Percentiles rank a stretch among this genome's conserved stretches.
These are phyloP conservation scores for Ochlodes sylvanus DNA, from an alignment of 2,888 invertebrate genomes.

Conservation along the genomic window DNA sequence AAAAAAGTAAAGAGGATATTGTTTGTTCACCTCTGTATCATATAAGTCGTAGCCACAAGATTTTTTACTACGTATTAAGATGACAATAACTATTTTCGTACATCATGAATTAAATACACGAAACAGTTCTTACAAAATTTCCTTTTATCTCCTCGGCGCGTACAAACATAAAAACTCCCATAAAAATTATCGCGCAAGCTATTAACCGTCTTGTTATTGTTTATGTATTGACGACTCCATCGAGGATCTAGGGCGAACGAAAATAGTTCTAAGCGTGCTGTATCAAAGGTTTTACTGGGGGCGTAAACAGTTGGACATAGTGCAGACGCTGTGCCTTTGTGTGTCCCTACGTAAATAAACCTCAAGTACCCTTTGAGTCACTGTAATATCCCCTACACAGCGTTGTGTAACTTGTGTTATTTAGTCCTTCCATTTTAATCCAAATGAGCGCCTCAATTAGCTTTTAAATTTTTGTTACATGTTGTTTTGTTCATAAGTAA, in stretches of 20 bases:
- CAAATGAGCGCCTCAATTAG: too few species aligned
- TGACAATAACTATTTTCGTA: neutral
- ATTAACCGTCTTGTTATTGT: slow-evolving; percentile 35
- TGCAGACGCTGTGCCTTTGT: slow-evolving; percentile 78
- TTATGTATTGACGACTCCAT: slow-evolving; percentile 35
- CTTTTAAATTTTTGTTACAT: too few species aligned
- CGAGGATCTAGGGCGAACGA: slow-evolving; percentile 36
- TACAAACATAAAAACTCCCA: slow-evolving; percentile 29
- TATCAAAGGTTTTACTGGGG: slow-evolving; percentile 58
- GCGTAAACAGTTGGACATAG: slow-evolving; percentile 77
- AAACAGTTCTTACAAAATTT: slow-evolving; percentile 6
- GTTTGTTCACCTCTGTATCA: too few species aligned
- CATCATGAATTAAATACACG: neutral
- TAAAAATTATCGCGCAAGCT: slow-evolving; percentile 37
- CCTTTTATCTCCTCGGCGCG: slow-evolving; percentile 22
- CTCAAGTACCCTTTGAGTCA: slow-evolving; percentile 59
- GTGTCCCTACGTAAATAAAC: slow-evolving; percentile 71
- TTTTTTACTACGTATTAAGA: too few species aligned
- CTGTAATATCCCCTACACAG: slow-evolving; percentile 29
- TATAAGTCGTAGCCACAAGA: too few species aligned
- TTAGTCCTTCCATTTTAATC: too few species aligned
- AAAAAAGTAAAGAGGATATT: too few species aligned
- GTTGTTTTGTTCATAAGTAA: neutral
- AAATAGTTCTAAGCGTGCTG: slow-evolving; percentile 57
- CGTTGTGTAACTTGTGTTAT: slow-evolving; percentile 16